phyloP scores from a whole-genome alignment of 2,797 vertebrate species.

The Falco peregrinus region DNA sequence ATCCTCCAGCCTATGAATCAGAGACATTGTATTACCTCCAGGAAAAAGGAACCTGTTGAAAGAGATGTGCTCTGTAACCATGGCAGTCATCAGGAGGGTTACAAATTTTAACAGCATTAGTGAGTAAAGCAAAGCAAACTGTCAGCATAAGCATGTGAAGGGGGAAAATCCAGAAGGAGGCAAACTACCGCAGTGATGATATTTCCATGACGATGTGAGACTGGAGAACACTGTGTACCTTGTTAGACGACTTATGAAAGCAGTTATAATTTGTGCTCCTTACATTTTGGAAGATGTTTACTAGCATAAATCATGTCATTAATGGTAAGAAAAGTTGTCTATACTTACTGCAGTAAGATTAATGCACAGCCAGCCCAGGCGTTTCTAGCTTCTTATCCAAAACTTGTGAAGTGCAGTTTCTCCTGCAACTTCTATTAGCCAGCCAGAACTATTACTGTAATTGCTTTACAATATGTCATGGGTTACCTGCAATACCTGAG shows the following conservation, averaged over 20 bases:
- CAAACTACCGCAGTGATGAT: conserved; percentile 17
- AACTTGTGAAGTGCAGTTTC: not conserved
- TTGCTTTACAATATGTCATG: not conserved
- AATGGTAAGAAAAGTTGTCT: not conserved
- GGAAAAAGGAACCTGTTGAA: conserved; percentile 69
- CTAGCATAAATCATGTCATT: not conserved
- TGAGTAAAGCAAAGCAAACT: conserved; percentile 31
- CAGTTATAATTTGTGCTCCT: not conserved
- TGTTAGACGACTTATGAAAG: not conserved
- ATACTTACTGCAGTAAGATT: not conserved
- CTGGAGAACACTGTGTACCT: conserved; percentile 50
- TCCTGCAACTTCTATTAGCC: not conserved
- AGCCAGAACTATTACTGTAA: not conserved
- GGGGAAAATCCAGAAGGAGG: conserved; percentile 45
- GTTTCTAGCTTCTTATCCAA: not conserved
- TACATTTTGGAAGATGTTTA: not conserved
- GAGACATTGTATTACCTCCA: conserved; percentile 29
- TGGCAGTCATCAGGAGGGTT: conserved; percentile 31
- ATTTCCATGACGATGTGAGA: conserved; percentile 13
- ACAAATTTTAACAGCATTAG: conserved; percentile 25
- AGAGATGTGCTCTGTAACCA: conserved; percentile 59
- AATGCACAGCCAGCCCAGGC: fast-evolving
- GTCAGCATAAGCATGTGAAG: conserved; percentile 25
- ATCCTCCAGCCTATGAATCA: conserved; percentile 44
- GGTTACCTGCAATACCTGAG: conserved; percentile 24